Evolutionary conservation across 2,888 invertebrate genomes (phyloP), one percentile per base, ranked within the genome.

Genomic region (Lissocephala sabroskyi): DNA sequence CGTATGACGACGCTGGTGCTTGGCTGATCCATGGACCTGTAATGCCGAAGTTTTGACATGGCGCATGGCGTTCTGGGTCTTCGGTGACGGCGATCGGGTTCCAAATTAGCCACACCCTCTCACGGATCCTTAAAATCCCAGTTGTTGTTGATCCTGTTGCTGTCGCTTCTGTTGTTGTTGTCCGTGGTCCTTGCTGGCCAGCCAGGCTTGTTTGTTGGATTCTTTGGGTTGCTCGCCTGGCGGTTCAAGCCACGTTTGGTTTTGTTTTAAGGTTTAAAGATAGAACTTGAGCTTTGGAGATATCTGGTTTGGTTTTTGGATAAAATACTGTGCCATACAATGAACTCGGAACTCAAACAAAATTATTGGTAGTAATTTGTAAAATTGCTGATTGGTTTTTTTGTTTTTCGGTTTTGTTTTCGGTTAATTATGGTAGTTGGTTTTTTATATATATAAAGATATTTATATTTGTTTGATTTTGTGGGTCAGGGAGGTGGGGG

Each of bases 31-130:
- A 83, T 79, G 86, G 90, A 92, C 91, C 92, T 91, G 91, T 92
- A 91, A 86, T 92, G 91, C 85, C 92, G 91, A 86, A 91, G 90
- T 86, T 89, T 88, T 85, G 89, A 89, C 90, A 90, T 90, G 87
- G 87, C 87, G 87, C 90, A 90, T 89, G 85, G 80, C 67, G 67
- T 74, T 63, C 52, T 56, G 50, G 46, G 46, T 48, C 78, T 80
- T 77, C 73, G 61, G 62, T 59, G 52, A 65, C 59, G 63, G 65
- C 62, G 63, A 53, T 52, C 45, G 45, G 45, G 3, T 23, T 23
- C 23, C 23, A 23, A 23, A 23, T 23, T 23, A n/a, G n/a, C n/a
- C n/a, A n/a, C n/a, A n/a, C n/a, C n/a, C n/a, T n/a, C n/a, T n/a
- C n/a, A n/a, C n/a, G n/a, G n/a, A n/a, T n/a, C n/a, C n/a, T n/a